A percentile compares a stretch with the other conserved stretches of the same genome.
Evolutionary conservation across 2,113 vertebrate species (phyloP).

Genomic region (Nesogale talazaci): DNA sequence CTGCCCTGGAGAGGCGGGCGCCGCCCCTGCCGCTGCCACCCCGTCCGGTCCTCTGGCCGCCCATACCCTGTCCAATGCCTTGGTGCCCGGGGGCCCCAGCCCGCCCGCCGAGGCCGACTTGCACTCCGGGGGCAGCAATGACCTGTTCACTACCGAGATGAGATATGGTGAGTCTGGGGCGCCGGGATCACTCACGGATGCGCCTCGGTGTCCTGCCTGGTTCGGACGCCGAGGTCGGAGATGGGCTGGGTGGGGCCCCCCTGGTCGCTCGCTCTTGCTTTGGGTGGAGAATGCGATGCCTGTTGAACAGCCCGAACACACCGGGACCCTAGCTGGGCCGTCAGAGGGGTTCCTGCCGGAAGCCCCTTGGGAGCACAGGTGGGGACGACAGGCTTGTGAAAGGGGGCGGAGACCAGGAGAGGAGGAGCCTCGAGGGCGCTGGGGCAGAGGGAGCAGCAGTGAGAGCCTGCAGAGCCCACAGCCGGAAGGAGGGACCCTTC

Average conservation of each 20-base stretch:
- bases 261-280: not conserved
- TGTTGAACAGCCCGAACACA: not conserved
- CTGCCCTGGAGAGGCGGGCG: slow-evolving; percentile 90
- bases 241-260: not conserved
- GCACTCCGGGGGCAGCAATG: slow-evolving; percentile 93
- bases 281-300: not conserved
- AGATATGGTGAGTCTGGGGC: slow-evolving; percentile 90
- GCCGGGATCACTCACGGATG: not conserved
- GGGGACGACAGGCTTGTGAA: slow-evolving; percentile 12
- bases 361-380: not conserved
- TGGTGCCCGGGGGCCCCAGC: slow-evolving; percentile 81
- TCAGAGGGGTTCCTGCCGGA: slow-evolving; percentile 18
- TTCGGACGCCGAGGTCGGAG: slow-evolving; percentile 39
- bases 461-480: not conserved
- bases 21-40: slow-evolving; percentile 66
- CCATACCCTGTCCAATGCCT: slow-evolving; percentile 89
- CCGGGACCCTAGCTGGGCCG: not conserved
- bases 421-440: slow-evolving; percentile 21
- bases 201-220: not conserved
- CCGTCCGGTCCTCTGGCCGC: slow-evolving; percentile 76
- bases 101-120: slow-evolving; percentile 91
- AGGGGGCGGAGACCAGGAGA: not conserved
- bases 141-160: slow-evolving; percentile 92
- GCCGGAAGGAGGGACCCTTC: not conserved
- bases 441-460: not conserved